phyloP scores from a whole-genome alignment of 2,113 vertebrate genomes.

The Ictalurus punctatus region DNA sequence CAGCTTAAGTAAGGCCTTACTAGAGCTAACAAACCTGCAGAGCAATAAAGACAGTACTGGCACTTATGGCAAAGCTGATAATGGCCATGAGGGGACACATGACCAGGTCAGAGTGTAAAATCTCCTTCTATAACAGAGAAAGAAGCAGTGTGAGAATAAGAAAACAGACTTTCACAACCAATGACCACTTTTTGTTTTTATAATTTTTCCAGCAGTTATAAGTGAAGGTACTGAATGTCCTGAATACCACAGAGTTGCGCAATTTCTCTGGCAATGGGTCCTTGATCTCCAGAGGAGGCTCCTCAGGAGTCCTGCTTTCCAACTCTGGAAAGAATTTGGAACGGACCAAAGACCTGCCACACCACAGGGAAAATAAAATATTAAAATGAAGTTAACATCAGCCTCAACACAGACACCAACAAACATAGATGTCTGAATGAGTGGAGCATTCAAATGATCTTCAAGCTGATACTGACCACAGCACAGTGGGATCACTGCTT shows the following conservation, averaged over 20 bases:
- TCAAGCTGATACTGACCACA: slow-evolving; percentile 75
- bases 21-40: slow-evolving; percentile 75
- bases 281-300: slow-evolving; percentile 80
- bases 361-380: not conserved
- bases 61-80: slow-evolving; percentile 88
- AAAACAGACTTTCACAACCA: slow-evolving; percentile 2
- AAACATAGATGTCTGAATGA: not conserved
- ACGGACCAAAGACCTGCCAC: slow-evolving; percentile 80
- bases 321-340: slow-evolving; percentile 85
- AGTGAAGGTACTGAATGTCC: not conserved
- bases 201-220: not conserved
- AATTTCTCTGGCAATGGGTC: slow-evolving; percentile 88
- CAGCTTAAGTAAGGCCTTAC: not conserved
- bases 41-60: slow-evolving; percentile 91
- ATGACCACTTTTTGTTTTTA: not conserved
- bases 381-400: not conserved
- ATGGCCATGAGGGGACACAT: slow-evolving; percentile 87
- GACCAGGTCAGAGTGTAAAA: slow-evolving; percentile 86
- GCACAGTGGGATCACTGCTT: slow-evolving; percentile 86
- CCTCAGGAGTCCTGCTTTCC: slow-evolving; percentile 80
- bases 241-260: slow-evolving; percentile 80
- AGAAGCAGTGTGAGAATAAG: not conserved
- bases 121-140: slow-evolving; percentile 75
- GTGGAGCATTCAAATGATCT: not conserved
- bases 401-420: not conserved